Evolutionary conservation across 2,888 invertebrate genomes (phyloP), one percentile per base, ranked within the genome.

Genomic region (Lepetodrilus schrolli): DNA sequence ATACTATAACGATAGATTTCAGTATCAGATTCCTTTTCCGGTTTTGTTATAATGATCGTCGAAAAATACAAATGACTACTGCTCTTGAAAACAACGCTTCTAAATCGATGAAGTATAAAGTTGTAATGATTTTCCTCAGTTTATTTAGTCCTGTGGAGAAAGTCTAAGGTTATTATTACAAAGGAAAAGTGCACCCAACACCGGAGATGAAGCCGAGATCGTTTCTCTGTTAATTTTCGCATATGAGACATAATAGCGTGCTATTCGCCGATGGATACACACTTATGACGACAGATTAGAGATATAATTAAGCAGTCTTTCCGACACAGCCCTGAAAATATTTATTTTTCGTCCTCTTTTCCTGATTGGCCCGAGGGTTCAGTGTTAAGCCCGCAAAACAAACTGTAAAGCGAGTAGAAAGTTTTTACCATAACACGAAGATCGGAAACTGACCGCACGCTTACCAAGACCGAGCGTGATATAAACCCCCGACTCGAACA

Each of bases 391-490:
- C 48, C 34, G 38, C 58, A 58, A 38, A 47, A 20, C 48, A 74
- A 68, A 68, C 72, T 47, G 70, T 75, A 73, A 75, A 70, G 49
- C 72, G 75, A 73, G 72, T 73, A 70, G 30, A 48, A 4, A 17
- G 66, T 50, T 75, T 73, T 73, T 75, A 73, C 70, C 72, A 70
- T n/a, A 75, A 72, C 72, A 73, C 69, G 72, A 50, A 26, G 51
- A 58, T 37, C 73, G 75, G 75, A 75, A 75, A 73, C 70, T 70
- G 73, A 47, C 26, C 70, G 70, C 75, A 75, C 75, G 75, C 66
- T 58, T 73, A 23, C 70, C 49, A 72, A 65, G 66, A 73, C 65
- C 37, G 73, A 70, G 75, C 58, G 58, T 58, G 58, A 34, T 58
- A 58, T 58, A n/a, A 34, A 13, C n/a, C 30, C 26, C 13, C n/a